Conservation (phyloP, 2,797 vertebrate genomes). For the Silurus aristotelis region DNA sequence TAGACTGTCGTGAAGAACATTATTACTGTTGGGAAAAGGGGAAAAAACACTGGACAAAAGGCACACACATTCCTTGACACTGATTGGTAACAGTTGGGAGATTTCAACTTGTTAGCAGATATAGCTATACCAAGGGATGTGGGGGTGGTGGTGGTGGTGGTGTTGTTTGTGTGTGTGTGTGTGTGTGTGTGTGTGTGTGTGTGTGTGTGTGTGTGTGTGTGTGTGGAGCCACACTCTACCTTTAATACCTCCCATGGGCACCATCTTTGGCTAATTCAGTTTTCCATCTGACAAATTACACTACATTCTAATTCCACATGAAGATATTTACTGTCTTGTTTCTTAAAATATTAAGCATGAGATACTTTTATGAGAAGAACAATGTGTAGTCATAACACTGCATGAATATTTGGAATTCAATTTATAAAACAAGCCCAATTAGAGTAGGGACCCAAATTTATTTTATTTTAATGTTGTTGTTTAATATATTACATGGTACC, state of each 20-base stretch:
- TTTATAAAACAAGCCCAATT: background rate
- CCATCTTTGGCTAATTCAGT: background rate
- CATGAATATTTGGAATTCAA: background rate
- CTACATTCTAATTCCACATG: background rate
- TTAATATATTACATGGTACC: background rate
- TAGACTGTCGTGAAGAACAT: background rate
- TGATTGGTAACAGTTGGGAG: constrained; percentile 42
- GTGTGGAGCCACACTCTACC: background rate
- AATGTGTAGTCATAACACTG: background rate
- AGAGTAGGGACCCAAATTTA: background rate
- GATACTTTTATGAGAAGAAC: background rate
- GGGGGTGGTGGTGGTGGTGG: no score
- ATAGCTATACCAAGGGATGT: constrained; percentile 22
- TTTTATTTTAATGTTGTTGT: background rate
- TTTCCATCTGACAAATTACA: background rate
- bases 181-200: background rate
- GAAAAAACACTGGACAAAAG: background rate
- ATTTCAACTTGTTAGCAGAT: constrained; percentile 38
- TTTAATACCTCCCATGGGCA: background rate
- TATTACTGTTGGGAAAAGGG: background rate
- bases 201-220: no score
- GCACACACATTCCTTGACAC: constrained; percentile 9
- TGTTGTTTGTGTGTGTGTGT: background rate
- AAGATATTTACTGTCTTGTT: background rate
- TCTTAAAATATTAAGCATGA: background rate